Conservation (phyloP, 1,140 invertebrate species). For the Drosophila gunungcola region DNA sequence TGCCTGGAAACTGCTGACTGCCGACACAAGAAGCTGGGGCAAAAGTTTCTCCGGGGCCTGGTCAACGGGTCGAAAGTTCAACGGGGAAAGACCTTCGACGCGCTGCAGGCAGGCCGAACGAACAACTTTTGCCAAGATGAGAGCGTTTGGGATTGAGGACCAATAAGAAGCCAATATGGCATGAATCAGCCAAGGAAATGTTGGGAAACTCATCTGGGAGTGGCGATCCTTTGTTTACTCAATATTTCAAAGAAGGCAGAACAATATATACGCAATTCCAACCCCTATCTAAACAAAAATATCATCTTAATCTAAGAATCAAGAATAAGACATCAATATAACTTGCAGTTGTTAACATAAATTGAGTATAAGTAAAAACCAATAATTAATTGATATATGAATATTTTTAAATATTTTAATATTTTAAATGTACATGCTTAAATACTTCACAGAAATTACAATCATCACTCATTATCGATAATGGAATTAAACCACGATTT, state of each 20-base stretch:
- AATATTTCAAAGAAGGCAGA: background rate
- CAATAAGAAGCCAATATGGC: constrained; percentile 12
- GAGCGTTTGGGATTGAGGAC: background rate
- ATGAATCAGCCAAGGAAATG: constrained; percentile 23
- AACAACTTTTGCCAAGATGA: constrained; percentile 27
- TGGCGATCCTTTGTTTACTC: constrained; percentile 6
- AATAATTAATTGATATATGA: no score
- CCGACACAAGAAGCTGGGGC: constrained; percentile 17
- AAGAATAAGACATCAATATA: background rate
- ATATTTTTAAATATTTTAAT: no score
- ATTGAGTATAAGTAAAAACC: background rate
- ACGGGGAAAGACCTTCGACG: constrained; percentile 27
- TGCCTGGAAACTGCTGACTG: constrained; percentile 27
- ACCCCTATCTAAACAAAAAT: background rate
- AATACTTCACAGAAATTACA: no score
- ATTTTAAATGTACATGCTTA: no score
- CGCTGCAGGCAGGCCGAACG: constrained; percentile 4
- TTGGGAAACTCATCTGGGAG: background rate
- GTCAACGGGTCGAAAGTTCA: constrained; percentile 65
- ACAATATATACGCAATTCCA: background rate
- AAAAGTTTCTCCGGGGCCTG: constrained; percentile 44
- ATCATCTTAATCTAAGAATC: background rate
- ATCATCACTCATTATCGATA: no score
- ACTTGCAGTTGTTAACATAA: background rate
- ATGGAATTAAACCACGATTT: no score